Evolutionary conservation across 2,113 vertebrate genomes (phyloP), one percentile per base, ranked within the genome.

Genomic region (Dicerorhinus sumatrensis): DNA sequence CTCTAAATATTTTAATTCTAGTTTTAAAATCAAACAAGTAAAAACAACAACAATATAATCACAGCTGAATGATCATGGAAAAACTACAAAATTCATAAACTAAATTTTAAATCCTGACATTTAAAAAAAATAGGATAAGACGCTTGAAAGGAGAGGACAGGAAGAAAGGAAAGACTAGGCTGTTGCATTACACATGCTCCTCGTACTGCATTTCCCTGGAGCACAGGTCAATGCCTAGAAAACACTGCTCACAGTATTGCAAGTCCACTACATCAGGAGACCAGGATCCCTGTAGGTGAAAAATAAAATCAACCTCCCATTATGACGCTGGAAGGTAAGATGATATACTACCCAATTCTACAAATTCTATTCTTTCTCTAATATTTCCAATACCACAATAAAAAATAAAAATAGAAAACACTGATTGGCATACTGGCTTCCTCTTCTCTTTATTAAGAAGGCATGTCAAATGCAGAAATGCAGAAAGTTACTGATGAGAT

Each of bases 381-480:
- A 4, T 62, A 91, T 83, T 79, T 70, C 84, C 46, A 83, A 80
- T 21, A 48, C n/a, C 17, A 6, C 21, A 33, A 31, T 73, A 14
- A 90, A 91, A 72, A 8, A 21, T 31, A 23, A 63, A 89, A 65
- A 29, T 10, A 93, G 2, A 48, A 80, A 76, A 81, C 56, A 29
- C 62, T 31, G 21, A 56, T 42, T 27, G 58, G 85, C 46, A 31
- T 21, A 29, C n/a, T 54, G 60, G 33, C 16, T 79, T 86, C 56
- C 79, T 54, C 10, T 23, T 70, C 31, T 51, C 46, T 58, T 91
- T 81, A 65, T 65, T 63, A 95, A 79, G 42, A 98, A 98, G 98
- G 95, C 97, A 98, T 98, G 98, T 98, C 89, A 96, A 98, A 92
- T 82, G 79, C 96, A 98, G 98, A 98, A 98, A 90, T 56, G 92